Conservation (phyloP, 1,140 invertebrate species). For the Tetragnatha versicolor region DNA sequence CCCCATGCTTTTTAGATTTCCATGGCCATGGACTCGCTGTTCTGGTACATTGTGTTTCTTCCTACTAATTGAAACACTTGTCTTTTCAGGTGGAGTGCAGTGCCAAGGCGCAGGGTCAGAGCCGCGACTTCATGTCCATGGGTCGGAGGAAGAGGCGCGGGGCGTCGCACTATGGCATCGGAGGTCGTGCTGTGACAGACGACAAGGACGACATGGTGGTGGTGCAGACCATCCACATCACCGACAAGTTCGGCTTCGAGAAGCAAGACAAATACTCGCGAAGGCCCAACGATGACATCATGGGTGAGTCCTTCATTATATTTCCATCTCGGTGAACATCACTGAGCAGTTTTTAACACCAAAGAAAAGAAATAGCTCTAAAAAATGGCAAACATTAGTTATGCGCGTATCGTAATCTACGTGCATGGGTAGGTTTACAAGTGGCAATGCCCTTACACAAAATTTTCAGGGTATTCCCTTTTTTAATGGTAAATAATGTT, state of each 20-base stretch:
- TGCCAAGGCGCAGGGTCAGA: conserved; percentile 25
- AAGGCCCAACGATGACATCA: conserved; percentile 28
- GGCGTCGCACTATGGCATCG: conserved; percentile 74
- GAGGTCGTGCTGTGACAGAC: conserved; percentile 75
- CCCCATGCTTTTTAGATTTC: no score
- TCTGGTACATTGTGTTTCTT: no score
- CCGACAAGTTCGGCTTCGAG: conserved; percentile 78
- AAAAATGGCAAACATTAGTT: no score
- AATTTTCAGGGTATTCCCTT: no score
- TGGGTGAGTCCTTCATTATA: background rate
- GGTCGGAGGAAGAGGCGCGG: conserved; percentile 63
- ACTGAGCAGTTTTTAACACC: no score
- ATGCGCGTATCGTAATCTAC: no score
- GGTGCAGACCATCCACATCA: conserved; percentile 89
- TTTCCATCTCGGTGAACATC: no score
- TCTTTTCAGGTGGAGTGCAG: conserved; percentile 39
- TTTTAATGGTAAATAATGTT: no score
- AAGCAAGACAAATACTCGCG: conserved; percentile 43
- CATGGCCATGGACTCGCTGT: no score
- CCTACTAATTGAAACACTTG: background rate
- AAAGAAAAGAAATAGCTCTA: no score
- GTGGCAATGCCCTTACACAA: no score
- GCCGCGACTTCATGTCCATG: conserved; percentile 43
- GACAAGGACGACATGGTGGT: conserved; percentile 79
- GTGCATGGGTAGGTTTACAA: no score